Conservation (phyloP, 2,888 invertebrate species). For the Hirtodrosophila confusa region DNA sequence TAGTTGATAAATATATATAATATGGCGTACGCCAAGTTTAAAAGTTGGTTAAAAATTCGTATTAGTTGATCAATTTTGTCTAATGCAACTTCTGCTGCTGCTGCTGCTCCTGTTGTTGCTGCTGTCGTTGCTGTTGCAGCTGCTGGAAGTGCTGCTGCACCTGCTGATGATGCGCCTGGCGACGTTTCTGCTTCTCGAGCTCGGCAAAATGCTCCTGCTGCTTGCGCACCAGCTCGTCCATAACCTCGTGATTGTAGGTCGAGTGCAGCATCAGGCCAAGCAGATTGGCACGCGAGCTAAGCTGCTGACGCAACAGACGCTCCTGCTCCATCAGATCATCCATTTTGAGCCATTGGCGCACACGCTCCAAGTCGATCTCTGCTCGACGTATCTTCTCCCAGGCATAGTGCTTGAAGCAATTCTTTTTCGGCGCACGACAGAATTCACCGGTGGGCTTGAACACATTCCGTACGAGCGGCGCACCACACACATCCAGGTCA, state of each 20-base stretch:
- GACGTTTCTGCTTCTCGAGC: constrained; percentile 64
- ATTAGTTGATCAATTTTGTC: background rate
- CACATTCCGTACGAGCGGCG: constrained; percentile 93
- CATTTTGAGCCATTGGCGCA: constrained; percentile 95
- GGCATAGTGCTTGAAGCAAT: constrained; percentile 95
- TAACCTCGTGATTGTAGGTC: constrained; percentile 96
- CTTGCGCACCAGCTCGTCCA: constrained; percentile 88
- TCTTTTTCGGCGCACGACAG: constrained; percentile 94
- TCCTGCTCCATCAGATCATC: constrained; percentile 98
- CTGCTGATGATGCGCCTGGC: constrained; percentile 51
- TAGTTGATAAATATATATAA: no score
- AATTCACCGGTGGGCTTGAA: constrained; percentile 94
- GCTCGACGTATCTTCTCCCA: constrained; percentile 98
- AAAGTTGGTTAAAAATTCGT: background rate
- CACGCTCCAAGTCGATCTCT: constrained; percentile 97
- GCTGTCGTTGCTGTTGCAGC: constrained; percentile 24
- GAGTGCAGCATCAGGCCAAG: constrained; percentile 98
- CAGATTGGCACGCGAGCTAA: constrained; percentile 94
- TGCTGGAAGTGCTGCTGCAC: constrained; percentile 42
- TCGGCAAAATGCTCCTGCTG: constrained; percentile 80
- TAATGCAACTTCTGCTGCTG: constrained; percentile 7
- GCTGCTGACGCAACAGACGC: constrained; percentile 90
- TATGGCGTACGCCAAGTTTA: background rate
- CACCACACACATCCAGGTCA: constrained; percentile 96
- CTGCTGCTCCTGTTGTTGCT: constrained; percentile 13